Base-by-base conservation (phyloP, 2,888 invertebrate genomes). In the Crioceris asparagi region DNA sequence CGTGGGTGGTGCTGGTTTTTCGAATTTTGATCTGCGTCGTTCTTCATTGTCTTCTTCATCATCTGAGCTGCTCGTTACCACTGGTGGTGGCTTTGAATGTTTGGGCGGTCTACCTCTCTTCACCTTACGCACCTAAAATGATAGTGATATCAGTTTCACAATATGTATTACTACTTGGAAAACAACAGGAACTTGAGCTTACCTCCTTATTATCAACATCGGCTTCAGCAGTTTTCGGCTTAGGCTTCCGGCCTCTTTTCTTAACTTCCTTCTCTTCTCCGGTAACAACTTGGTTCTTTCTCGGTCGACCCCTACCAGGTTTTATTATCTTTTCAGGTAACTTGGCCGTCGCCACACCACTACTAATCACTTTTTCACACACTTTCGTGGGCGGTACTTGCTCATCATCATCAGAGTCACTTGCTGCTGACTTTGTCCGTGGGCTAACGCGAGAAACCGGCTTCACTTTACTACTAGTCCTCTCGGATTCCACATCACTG, bases 31-130 rank as follows among this genome's bases (percentile, higher is more conserved):
- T 7, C 32, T n/a, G n/a, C n/a, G n/a, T n/a, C n/a, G n/a, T n/a
- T n/a, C n/a, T n/a, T n/a, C n/a, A n/a, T n/a, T n/a, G n/a, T n/a
- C 35, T 27, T 47, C 49, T 29, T 66, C 65, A 19, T 66, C 64
- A 18, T 65, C 65, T 3, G 63, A 63, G 39, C 63, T 64, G 39
- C 58, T 59, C 4, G 55, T 53, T 4, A 54, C 50, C 2, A 59
- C 53, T 3, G 53, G 53, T 11, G 36, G 41, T 15, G 36, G 38
- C 6, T 6, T 12, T 6, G 29, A 6, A 11, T 48, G 51, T 48
- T 61, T 61, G 7, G 56, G 59, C 4, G 63, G 62, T 17, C 63
- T 44, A 1, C 62, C 63, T 36, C 51, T 57, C 48, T 49, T 56
- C 46, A n/a, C n/a, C n/a, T n/a, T n/a, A n/a, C n/a, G n/a, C n/a